These are phyloP conservation scores for Cynodonichthys magdalenae DNA, from an alignment of 2,797 vertebrate genomes.

Conservation along the genomic window DNA sequence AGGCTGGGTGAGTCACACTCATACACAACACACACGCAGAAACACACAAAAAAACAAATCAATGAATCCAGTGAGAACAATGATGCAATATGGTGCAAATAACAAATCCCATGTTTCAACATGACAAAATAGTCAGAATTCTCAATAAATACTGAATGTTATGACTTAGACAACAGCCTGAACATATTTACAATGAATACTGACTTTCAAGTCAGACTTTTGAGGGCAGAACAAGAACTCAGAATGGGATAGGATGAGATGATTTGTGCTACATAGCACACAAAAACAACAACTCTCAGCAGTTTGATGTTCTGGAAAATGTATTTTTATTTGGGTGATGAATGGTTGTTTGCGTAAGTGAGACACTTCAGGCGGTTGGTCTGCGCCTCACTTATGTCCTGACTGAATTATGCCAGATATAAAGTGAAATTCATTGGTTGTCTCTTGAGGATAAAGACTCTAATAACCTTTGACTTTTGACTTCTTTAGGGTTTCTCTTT, in stretches of 20 bases:
- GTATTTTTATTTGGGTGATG: neutral
- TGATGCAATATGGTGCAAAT: conserved; percentile 48
- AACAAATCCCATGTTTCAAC: neutral
- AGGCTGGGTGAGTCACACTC: conserved; percentile 40
- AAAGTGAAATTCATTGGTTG: conserved; percentile 2
- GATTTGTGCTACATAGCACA: neutral
- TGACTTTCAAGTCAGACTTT: neutral
- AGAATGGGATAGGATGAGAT: neutral
- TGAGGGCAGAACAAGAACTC: neutral
- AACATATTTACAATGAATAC: neutral
- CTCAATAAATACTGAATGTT: too few species aligned
- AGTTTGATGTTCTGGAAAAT: neutral
- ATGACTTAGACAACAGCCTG: too few species aligned
- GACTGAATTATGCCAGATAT: conserved; percentile 4
- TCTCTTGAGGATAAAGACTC: neutral
- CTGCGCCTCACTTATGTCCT: neutral
- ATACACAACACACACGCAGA: conserved; percentile 25
- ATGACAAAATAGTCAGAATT: too few species aligned
- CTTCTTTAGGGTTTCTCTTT: neutral
- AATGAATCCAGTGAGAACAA: conserved; percentile 40
- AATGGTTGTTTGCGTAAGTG: neutral
- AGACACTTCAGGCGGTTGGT: neutral
- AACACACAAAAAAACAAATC: conserved; percentile 25
- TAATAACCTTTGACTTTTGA: neutral
- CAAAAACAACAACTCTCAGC: conserved; percentile 10